Evolutionary conservation across 2,797 vertebrate species (phyloP), one percentile per base, ranked within the genome.

Genomic region (Triplophysa bombifrons): DNA sequence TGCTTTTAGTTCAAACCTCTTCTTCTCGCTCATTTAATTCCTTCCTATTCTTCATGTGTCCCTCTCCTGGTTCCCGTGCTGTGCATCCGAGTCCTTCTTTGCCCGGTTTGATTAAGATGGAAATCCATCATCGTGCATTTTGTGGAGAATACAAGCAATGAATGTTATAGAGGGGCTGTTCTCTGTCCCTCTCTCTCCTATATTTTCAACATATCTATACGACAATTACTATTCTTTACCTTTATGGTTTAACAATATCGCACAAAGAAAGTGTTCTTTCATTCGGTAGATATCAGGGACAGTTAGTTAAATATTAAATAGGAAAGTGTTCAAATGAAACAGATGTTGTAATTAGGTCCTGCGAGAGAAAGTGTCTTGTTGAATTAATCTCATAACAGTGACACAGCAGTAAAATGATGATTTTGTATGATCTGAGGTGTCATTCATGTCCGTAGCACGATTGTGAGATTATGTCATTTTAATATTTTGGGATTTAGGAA

Each of bases 31-130:
- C 46, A 53, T 51, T 44, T 66, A 25, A n/a, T 80, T 51, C 11
- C 44, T 65, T 63, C 68, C 67, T 72, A 20, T 68, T 41, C 41
- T 68, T 17, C 63, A n/a, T 25, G 73, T 27, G 74, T 76, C 61
- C 20, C 53, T 76, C 38, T 76, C 51, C 22, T 46, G 46, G 22
- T 71, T 58, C 56, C 17, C 25, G 65, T 48, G 38, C 60, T 81
- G 73, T 46, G 61, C 74, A 65, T 67, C 68, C 12, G 17, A 80
- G 50, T 66, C 38, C 41, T 76, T 79, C 79, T 83, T 85, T 85
- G 82, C 79, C 77, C 12, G 34, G 22, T 76, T 73, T 83, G 79
- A 81, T 83, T 81, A 81, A 76, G 76, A 79, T 73, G 63, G 65
- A 68, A 78, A 84, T 81, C 74, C 75, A 74, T 77, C 71, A 74